Evolutionary conservation across 1,140 invertebrate genomes (phyloP), one percentile per base, ranked within the genome.

Genomic region (Penaeus vannamei): DNA sequence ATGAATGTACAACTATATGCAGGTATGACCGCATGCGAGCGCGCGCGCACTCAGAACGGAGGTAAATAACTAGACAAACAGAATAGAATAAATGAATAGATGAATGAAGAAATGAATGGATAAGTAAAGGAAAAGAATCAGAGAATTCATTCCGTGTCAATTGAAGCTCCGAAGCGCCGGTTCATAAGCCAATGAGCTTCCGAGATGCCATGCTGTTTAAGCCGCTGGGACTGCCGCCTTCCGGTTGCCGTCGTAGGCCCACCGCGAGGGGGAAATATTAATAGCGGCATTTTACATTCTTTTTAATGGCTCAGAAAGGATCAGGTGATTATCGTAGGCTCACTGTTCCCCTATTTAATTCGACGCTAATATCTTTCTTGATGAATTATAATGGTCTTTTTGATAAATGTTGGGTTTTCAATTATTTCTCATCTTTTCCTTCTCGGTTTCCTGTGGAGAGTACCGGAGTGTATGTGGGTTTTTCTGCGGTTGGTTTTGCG

Each of bases 281-380:
- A 87, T 87, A 80, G 64, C 59, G 69, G 32, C 76, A 87, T 87
- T 82, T 87, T 87, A 83, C 64, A 83, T 87, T 83, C 86, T 83
- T 72, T 87, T 87, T 87, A 87, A 87, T 87, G 86, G 83, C 80
- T 87, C 77, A 72, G 60, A 87, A 72, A 87, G 86, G 86, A 87
- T 87, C 80, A 83, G 62, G 86, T 72, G 86, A 87, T 87, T 87
- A 87, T 29, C 86, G 46, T 87, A 87, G 86, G 86, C 86, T 87
- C 60, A 87, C n/a, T 22, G 20, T 87, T 77, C 86, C 86, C 86
- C 79, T 53, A 87, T 87, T 87, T 83, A 87, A 87, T 87, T 87
- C 86, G 86, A 87, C 86, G 86, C 86, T 87, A 87, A 87, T 87
- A 87, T 83, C 79, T 83, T 69, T 61, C 80, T 69, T 87, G 86